Evolutionary conservation across 2,888 invertebrate species (phyloP).

Genomic region (Dasypogon diadema): DNA sequence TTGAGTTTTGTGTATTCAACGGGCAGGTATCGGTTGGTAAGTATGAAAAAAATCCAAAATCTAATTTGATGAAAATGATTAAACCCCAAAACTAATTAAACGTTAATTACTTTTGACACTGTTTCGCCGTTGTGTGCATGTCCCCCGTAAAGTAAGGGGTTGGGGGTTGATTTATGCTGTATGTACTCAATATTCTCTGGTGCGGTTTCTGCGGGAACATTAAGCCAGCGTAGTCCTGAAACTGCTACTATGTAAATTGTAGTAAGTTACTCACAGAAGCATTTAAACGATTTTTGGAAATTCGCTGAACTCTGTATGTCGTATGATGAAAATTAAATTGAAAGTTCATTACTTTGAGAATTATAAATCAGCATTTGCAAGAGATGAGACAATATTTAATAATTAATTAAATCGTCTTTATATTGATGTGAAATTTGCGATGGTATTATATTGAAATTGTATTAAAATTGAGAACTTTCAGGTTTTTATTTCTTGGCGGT

Average conservation of each 20-base stretch:
- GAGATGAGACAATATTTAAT: no score
- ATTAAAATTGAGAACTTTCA: no score
- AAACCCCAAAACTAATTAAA: constrained; percentile 56
- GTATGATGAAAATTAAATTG: constrained; percentile 51
- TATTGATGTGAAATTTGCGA: no score
- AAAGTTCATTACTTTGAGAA: constrained; percentile 48
- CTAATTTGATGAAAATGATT: constrained; percentile 56
- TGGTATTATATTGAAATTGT: no score
- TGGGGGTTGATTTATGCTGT: constrained; percentile 51
- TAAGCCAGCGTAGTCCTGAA: constrained; percentile 43
- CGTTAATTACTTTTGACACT: constrained; percentile 56
- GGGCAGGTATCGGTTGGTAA: no score
- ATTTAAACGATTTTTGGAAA: constrained; percentile 49
- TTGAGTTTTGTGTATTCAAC: not conserved
- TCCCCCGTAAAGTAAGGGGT: constrained; percentile 14
- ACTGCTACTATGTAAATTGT: constrained; percentile 48
- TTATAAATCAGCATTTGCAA: constrained; percentile 51
- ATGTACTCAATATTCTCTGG: constrained; percentile 53
- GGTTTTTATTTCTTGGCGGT: no score
- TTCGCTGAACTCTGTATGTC: constrained; percentile 39
- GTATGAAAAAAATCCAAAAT: constrained; percentile 39
- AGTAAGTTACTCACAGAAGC: constrained; percentile 46
- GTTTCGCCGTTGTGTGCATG: constrained; percentile 30
- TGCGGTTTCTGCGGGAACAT: constrained; percentile 54
- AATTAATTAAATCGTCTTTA: no score